These are phyloP conservation scores for Xestia c-nigrum DNA, from an alignment of 2,888 invertebrate species.

Conservation along the genomic window DNA sequence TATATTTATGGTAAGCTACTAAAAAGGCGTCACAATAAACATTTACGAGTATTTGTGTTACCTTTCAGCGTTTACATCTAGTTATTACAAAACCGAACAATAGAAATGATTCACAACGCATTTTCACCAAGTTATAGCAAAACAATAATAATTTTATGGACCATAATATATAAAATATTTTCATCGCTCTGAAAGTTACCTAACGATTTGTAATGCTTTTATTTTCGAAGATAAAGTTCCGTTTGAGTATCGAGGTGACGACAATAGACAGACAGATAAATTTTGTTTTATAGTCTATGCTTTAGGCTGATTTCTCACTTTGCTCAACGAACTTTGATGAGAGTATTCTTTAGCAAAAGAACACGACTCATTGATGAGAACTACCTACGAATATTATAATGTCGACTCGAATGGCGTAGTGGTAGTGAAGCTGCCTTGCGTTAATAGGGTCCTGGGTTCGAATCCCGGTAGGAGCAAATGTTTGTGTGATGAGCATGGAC, in stretches of 20 bases:
- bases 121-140: constrained; percentile 52
- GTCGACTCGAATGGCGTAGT: too few species aligned
- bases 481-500: too few species aligned
- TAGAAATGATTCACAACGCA: constrained; percentile 59
- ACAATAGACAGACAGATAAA: constrained; percentile 9
- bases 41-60: constrained; percentile 46
- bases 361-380: not conserved
- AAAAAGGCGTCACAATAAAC: constrained; percentile 22
- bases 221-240: constrained; percentile 51
- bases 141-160: constrained; percentile 64
- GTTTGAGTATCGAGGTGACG: constrained; percentile 42
- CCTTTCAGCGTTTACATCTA: constrained; percentile 46
- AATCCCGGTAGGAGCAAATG: too few species aligned
- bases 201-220: constrained; percentile 58
- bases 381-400: not conserved
- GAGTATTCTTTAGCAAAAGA: not conserved
- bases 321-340: not conserved
- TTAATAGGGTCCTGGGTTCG: too few species aligned
- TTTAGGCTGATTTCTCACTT: constrained; percentile 8
- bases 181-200: constrained; percentile 56
- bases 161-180: constrained; percentile 62
- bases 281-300: constrained; percentile 9
- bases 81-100: constrained; percentile 58
- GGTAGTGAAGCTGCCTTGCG: too few species aligned
- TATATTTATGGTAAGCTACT: constrained; percentile 17